A percentile compares a stretch with the other conserved stretches of the same genome.
Evolutionary conservation across 2,797 vertebrate genomes (phyloP).

Genomic region (Lacerta viridis): DNA sequence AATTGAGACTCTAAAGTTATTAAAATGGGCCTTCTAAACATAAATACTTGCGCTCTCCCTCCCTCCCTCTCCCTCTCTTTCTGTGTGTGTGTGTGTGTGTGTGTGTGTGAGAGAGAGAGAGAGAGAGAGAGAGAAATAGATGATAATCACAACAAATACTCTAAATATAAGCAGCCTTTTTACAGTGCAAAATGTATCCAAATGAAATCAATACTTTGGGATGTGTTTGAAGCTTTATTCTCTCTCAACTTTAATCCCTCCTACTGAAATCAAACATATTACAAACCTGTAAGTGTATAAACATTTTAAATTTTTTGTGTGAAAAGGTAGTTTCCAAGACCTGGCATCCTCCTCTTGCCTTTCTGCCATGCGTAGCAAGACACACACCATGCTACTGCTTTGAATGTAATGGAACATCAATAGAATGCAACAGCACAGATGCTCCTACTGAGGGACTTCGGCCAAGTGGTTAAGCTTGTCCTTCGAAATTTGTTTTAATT

Average conservation of each 20-base stretch:
- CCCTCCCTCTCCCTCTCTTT: background rate
- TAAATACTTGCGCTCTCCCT: background rate
- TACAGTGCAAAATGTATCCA: background rate
- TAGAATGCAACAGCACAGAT: background rate
- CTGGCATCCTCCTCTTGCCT: background rate
- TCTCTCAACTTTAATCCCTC: background rate
- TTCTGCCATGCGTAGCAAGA: slow-evolving; percentile 35
- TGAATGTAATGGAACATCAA: slow-evolving; percentile 36
- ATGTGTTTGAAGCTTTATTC: background rate
- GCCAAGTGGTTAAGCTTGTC: slow-evolving; percentile 43
- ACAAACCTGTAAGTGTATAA: background rate
- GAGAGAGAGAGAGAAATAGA: too few relatives aligned
- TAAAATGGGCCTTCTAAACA: background rate
- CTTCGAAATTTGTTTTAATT: slow-evolving; percentile 46
- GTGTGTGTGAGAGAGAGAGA: background rate
- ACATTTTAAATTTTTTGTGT: slow-evolving; percentile 19
- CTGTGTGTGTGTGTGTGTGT: background rate
- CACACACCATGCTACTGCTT: background rate
- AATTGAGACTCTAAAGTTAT: background rate
- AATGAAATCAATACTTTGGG: background rate
- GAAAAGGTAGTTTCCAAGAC: background rate
- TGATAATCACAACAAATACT: background rate
- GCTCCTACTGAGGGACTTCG: slow-evolving; percentile 32
- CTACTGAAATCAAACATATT: background rate
- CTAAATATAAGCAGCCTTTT: background rate